A percentile compares a stretch with the other conserved stretches of the same genome.
phyloP scores from a whole-genome alignment of 2,113 vertebrate species.

The Suncus etruscus region DNA sequence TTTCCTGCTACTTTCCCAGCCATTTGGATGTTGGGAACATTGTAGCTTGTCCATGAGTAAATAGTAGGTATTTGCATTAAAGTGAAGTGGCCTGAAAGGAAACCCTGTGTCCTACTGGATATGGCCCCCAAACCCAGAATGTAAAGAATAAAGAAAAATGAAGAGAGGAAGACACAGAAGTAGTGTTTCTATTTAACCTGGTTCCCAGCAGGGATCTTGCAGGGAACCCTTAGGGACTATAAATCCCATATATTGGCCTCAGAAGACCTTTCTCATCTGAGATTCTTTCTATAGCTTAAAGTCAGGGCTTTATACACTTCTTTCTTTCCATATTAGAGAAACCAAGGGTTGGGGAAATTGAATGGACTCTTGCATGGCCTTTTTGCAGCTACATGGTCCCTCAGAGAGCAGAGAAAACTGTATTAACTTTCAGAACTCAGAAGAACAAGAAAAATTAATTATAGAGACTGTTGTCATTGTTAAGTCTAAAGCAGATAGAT shows the following conservation, averaged over 20 bases:
- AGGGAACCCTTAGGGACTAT: neutral
- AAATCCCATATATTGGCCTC: neutral
- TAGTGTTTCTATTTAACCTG: neutral
- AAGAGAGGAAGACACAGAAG: neutral
- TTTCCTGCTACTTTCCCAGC: neutral
- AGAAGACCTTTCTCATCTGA: neutral
- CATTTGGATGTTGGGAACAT: neutral
- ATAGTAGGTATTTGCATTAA: neutral
- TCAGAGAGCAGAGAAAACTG: neutral
- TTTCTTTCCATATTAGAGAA: conserved; percentile 18
- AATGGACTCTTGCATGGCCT: neutral
- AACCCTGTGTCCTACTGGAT: too few relatives aligned
- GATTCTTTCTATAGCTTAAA: neutral
- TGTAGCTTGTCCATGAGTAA: neutral
- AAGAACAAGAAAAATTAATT: neutral
- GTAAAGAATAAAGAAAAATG: too few relatives aligned
- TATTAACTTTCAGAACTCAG: conserved; percentile 19
- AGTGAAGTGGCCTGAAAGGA: neutral
- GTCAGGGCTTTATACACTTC: neutral
- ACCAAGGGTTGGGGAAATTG: neutral
- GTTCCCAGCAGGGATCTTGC: neutral
- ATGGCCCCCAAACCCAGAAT: too few relatives aligned
- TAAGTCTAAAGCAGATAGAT: conserved; percentile 19
- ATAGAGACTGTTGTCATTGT: neutral
- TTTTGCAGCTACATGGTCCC: neutral